Base-by-base conservation (phyloP, 2,113 vertebrate genomes). In the Seriola dumerili region DNA sequence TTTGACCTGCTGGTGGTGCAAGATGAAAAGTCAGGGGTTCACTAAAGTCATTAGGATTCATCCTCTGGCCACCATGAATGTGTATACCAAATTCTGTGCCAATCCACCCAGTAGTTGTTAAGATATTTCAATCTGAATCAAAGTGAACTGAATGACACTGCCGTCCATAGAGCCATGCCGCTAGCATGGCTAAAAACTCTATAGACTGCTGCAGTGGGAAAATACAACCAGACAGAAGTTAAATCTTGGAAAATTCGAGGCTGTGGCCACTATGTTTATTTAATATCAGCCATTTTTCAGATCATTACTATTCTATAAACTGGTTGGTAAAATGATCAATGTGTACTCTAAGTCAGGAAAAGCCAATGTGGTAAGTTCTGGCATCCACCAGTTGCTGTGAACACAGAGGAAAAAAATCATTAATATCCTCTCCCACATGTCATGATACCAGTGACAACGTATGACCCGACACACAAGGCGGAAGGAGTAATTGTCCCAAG, bases 281-380 rank as follows among this genome's bases (percentile, higher is more conserved):
- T 72, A 90, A 90, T 79, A 89, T 85, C 76, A 63, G 66, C 63
- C 68, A 83, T 88, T 90, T 89, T 81, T 87, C 87, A 85, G 71
- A 71, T 86, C 78, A 68, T 88, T 87, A 68, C 64, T 80, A 61
- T 77, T 76, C 81, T 72, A 83, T 87, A 88, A 92, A 90, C 71
- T 70, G 70, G 55, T 80, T 91, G 76, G 85, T 88, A 81, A 88
- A 85, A 87, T 81, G 82, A 87, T 90, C 72, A 82, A 85, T 87
- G 86, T 74, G 68, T 25, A 69, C 67, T 74, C 59, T 77, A 54
- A 75, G 58, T 77, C 1, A 6, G 69, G 78, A 29, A 87, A 86
- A 86, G 69, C 79, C 82, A 79, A 67, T 89, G 88, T 66, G 86
- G 85, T 85, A 23, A 85, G 70, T 65, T 73, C 69, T 86, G 88